Conservation (phyloP, 2,888 invertebrate genomes). For the Phortica magna region DNA sequence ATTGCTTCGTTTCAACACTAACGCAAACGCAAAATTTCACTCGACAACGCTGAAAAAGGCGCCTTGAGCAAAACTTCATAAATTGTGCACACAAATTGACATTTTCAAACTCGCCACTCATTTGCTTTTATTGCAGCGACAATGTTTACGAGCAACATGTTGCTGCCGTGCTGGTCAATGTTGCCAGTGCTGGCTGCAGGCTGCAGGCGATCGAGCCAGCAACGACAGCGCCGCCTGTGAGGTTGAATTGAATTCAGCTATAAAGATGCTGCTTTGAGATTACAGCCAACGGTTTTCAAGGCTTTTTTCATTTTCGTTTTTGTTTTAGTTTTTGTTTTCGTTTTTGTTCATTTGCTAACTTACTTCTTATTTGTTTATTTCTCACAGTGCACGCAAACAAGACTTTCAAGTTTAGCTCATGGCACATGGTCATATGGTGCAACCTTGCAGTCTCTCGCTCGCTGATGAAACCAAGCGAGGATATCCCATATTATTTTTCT, state of each 20-base stretch:
- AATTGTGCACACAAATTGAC: slow-evolving; percentile 11
- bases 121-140: slow-evolving; percentile 49
- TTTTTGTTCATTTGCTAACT: neutral
- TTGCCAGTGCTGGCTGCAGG: neutral
- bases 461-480: neutral
- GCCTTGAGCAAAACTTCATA: slow-evolving; percentile 14
- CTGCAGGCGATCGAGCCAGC: neutral
- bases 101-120: slow-evolving; percentile 1
- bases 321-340: slow-evolving; percentile 1
- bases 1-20: too few relatives aligned
- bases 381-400: slow-evolving; percentile 13
- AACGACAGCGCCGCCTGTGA: neutral
- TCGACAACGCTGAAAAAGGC: neutral
- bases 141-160: slow-evolving; percentile 36
- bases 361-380: slow-evolving; percentile 13
- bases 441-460: slow-evolving; percentile 2
- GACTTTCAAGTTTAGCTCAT: slow-evolving; percentile 31
- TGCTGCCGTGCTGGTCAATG: slow-evolving; percentile 59
- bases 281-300: slow-evolving; percentile 3
- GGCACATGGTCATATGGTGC: neutral
- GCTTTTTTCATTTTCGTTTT: slow-evolving; percentile 3
- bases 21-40: neutral
- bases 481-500: neutral
- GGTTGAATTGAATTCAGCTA: slow-evolving; percentile 6
- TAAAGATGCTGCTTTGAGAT: slow-evolving; percentile 21